Conservation (phyloP, 2,113 vertebrate species). For the Suncus etruscus region DNA sequence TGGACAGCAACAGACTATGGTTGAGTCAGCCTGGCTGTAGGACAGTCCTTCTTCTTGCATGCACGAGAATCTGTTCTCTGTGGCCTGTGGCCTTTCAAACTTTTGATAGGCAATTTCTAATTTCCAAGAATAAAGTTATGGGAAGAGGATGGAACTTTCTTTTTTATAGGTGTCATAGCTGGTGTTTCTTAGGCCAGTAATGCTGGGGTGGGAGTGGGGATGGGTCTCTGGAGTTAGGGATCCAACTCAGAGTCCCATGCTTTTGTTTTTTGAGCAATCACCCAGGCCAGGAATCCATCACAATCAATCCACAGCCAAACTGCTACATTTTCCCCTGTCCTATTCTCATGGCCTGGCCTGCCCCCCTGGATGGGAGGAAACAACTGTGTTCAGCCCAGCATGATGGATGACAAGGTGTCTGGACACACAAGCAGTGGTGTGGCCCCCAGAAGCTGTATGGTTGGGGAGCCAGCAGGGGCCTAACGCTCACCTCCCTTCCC, state of each 20-base stretch:
- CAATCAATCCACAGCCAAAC: background rate
- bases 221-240: too few species aligned
- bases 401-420: background rate
- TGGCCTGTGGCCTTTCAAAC: background rate
- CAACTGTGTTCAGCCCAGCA: background rate
- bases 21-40: background rate
- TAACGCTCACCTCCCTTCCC: slow-evolving; percentile 13
- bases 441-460: too few species aligned
- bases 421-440: background rate
- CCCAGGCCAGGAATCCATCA: too few species aligned
- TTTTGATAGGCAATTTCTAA: slow-evolving; percentile 1
- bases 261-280: too few species aligned
- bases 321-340: background rate
- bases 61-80: background rate
- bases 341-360: rapidly evolving
- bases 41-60: background rate
- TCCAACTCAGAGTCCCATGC: background rate
- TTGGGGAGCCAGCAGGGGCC: background rate
- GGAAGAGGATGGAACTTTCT: too few species aligned
- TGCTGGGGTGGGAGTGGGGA: too few species aligned
- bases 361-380: background rate
- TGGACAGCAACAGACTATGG: too few species aligned
- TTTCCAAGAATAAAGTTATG: slow-evolving; percentile 3
- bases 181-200: too few species aligned
- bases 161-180: too few species aligned